Conservation (phyloP, 2,113 vertebrate genomes). For the Athene cunicularia region DNA sequence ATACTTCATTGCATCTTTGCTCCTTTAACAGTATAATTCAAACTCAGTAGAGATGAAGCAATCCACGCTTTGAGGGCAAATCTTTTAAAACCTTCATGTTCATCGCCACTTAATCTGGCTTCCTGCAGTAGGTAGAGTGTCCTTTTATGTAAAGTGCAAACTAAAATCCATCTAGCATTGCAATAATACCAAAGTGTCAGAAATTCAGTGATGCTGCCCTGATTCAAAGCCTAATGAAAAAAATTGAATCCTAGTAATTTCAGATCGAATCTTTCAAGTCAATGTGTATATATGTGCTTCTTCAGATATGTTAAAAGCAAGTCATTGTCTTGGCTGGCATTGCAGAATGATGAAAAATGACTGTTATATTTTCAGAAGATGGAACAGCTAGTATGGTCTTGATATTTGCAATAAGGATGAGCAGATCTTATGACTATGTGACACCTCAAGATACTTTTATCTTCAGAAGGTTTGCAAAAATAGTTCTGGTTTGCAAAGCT, state of each 20-base stretch:
- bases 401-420: not conserved
- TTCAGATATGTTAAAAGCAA: not conserved
- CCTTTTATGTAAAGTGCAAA: not conserved
- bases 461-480: conserved; percentile 10
- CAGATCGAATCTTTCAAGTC: not conserved
- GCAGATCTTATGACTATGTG: not conserved
- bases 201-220: not conserved
- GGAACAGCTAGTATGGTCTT: not conserved
- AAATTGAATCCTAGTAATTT: not conserved
- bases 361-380: not conserved
- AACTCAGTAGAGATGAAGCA: not conserved
- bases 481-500: not conserved
- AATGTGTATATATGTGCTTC: not conserved
- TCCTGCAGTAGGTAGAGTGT: not conserved
- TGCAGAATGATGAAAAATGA: not conserved
- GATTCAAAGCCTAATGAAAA: not conserved
- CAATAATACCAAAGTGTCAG: not conserved
- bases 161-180: not conserved
- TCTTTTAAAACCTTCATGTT: not conserved
- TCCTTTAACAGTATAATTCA: not conserved
- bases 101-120: not conserved
- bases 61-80: not conserved
- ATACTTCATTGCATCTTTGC: not conserved
- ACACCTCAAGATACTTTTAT: not conserved
- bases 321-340: not conserved